Evolutionary conservation across 2,113 vertebrate genomes (phyloP), one percentile per base, ranked within the genome.

Genomic region (Menura novaehollandiae): DNA sequence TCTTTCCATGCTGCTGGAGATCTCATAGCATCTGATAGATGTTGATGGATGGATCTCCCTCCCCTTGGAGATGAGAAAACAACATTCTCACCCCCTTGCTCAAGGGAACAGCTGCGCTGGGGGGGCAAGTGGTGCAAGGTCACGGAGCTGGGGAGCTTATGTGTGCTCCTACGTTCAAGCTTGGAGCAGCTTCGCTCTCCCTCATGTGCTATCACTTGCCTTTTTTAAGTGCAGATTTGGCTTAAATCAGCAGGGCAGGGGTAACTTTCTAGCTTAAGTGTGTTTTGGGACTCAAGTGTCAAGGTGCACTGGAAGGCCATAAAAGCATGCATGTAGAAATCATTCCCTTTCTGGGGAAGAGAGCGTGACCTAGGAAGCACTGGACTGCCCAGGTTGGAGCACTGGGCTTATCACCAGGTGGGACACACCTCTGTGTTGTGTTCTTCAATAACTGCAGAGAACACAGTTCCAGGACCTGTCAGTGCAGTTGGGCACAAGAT

Each of bases 1-100:
- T 89, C 60, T 52, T 64, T 62, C 51, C 0, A 0, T 66, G 58
- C 77, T 89, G 37, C 84, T 69, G 82, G 68, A 90, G 85, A 47
- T 77, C 39, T 83, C 43, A 2, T 19, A 86, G 68, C 88, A 92
- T 85, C 83, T 92, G 93, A 64, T 77, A 84, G 69, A 68, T 74
- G 64, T 83, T 96, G 95, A 94, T 93, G 72, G 88, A 91, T 96
- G 76, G 59, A 30, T 90, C 56, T 93, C 72, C 59, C 37, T 75
- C 12, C 51, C 59, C 56, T 56, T 84, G 68, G 82, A 95, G 72
- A 77, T 81, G 73, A 67, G 83, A 64, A 91, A 92, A 84, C 88
- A 92, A 88, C 69, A 68, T 94, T 84, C 64, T 71, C 64, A 26
- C 49, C 6, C 46, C 47, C 7, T 46, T 71, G 56, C 68, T 81